These are phyloP conservation scores for Erythrocebus patas DNA, from an alignment of 2,113 vertebrate genomes.

Conservation along the genomic window DNA sequence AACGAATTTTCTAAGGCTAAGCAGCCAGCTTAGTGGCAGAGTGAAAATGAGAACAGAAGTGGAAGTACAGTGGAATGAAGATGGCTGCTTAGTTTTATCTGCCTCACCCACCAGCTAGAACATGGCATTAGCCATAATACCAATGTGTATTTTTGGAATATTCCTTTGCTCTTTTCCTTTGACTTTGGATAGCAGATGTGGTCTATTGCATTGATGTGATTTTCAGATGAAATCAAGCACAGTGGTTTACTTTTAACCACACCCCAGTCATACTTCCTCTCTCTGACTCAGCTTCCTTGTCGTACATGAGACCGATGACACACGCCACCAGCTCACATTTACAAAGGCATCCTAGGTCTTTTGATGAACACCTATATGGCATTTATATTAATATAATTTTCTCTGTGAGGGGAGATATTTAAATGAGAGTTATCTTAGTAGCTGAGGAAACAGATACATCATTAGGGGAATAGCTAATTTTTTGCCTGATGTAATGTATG, in stretches of 20 bases:
- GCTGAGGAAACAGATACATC: not conserved
- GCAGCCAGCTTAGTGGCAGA: not conserved
- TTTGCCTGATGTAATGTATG: not conserved
- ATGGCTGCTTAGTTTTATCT: not conserved
- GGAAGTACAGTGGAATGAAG: not conserved
- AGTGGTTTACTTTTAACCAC: conserved; percentile 32
- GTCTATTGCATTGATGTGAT: not conserved
- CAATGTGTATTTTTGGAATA: not conserved
- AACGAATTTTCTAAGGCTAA: not conserved
- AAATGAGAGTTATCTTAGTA: not conserved
- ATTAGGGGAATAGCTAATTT: not conserved
- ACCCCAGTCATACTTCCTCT: conserved; percentile 33
- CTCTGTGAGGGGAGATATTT: not conserved
- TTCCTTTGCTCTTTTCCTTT: not conserved
- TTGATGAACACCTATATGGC: not conserved
- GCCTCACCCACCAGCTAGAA: not conserved
- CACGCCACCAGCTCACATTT: not conserved
- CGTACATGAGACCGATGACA: conserved; percentile 43
- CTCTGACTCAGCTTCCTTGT: conserved; percentile 62
- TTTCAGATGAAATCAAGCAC: conserved; percentile 20
- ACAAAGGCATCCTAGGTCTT: conserved; percentile 26
- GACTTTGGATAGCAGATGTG: conserved; percentile 6
- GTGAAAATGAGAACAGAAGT: not conserved
- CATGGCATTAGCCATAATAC: not conserved
- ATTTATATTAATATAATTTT: not conserved